phyloP scores from a whole-genome alignment of 2,888 invertebrate species.

The Iphiclides podalirius region DNA sequence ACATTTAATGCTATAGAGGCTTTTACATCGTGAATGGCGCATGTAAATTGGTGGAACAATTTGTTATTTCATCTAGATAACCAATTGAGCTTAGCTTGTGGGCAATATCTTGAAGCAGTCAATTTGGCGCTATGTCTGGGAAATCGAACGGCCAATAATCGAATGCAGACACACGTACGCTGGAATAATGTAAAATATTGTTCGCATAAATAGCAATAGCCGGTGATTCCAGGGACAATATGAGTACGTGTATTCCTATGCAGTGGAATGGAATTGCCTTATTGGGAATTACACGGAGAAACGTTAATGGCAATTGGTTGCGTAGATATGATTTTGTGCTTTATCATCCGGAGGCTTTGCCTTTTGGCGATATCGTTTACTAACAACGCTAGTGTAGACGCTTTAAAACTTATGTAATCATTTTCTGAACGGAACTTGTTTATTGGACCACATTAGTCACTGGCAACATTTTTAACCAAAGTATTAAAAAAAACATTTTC shows the following conservation, averaged over 20 bases:
- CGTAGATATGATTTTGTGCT: constrained; percentile 2
- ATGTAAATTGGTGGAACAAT: not conserved
- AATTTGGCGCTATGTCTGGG: constrained; percentile 33
- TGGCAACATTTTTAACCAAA: too few relatives aligned
- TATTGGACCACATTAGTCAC: too few relatives aligned
- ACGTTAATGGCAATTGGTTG: constrained; percentile 11
- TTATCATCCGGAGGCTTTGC: not conserved
- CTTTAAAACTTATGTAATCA: not conserved
- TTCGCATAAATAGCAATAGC: constrained; percentile 21
- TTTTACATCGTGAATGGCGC: too few relatives aligned
- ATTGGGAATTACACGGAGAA: constrained; percentile 19
- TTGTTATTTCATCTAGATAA: constrained; percentile 8
- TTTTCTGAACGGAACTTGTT: too few relatives aligned
- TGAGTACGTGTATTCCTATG: constrained; percentile 13
- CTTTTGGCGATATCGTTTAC: not conserved
- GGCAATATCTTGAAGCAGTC: constrained; percentile 32
- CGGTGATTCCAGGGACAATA: constrained; percentile 22
- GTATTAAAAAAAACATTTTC: too few relatives aligned
- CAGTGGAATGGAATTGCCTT: constrained; percentile 15
- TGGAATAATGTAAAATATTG: constrained; percentile 22
- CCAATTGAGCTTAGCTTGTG: constrained; percentile 21
- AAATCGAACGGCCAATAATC: constrained; percentile 36
- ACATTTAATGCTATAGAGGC: too few relatives aligned
- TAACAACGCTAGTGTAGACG: too few relatives aligned
- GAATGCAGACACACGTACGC: constrained; percentile 28